Conservation (phyloP, 2,888 invertebrate genomes). For the Aphidoletes aphidimyza region DNA sequence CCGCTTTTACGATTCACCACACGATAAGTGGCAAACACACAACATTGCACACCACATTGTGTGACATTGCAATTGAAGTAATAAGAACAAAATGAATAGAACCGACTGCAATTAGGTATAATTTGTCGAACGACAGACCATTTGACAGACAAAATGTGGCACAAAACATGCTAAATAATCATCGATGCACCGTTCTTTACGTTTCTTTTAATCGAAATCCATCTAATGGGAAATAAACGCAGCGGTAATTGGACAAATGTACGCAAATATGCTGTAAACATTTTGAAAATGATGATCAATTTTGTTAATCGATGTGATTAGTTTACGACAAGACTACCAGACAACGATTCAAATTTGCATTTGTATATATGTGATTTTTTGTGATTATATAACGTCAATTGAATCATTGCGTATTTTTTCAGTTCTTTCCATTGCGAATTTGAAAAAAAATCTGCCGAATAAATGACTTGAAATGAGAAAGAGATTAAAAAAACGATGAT, state of each 20-base stretch:
- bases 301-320: background rate
- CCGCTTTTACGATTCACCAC: background rate
- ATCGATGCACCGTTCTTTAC: too few species aligned
- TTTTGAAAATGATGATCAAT: slow-evolving; percentile 31
- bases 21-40: background rate
- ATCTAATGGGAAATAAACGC: background rate
- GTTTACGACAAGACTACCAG: too few species aligned
- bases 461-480: background rate
- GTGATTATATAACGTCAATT: too few species aligned
- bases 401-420: background rate
- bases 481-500: background rate
- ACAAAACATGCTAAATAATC: too few species aligned
- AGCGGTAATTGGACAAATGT: background rate
- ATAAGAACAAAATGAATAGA: background rate
- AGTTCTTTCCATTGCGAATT: background rate
- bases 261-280: background rate
- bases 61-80: background rate
- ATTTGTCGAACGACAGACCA: too few species aligned
- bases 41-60: background rate
- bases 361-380: too few species aligned
- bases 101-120: background rate
- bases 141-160: too few species aligned
- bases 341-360: too few species aligned
- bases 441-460: background rate
- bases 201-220: slow-evolving; percentile 13